Conservation (phyloP, 2,797 vertebrate species). For the Eulemur rubriventer region DNA sequence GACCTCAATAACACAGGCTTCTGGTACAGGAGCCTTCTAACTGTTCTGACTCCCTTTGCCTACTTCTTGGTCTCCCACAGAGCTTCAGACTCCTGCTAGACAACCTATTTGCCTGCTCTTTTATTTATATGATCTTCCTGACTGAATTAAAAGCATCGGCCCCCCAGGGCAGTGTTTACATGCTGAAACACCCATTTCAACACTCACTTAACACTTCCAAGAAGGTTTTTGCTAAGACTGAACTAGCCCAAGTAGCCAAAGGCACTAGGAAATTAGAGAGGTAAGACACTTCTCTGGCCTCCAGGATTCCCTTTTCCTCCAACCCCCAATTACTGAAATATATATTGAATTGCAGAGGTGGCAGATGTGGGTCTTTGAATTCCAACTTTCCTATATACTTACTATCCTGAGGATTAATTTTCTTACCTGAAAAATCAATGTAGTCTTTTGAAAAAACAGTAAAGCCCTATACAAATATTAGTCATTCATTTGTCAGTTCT, state of each 20-base stretch:
- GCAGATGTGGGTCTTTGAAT: conserved; percentile 6
- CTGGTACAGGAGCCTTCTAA: neutral
- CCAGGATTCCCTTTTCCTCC: neutral
- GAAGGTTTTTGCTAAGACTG: conserved; percentile 42
- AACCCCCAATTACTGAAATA: neutral
- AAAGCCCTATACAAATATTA: neutral
- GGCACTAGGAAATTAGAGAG: neutral
- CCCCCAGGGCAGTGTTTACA: neutral
- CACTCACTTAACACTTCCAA: conserved; percentile 44
- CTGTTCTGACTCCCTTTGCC: neutral
- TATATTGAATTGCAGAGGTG: neutral
- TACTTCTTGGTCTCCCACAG: neutral
- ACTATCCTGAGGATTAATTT: conserved; percentile 38
- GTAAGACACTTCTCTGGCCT: neutral
- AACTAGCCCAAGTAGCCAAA: conserved; percentile 4
- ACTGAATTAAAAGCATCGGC: conserved; percentile 3
- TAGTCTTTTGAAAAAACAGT: conserved; percentile 17
- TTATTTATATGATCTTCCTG: conserved; percentile 6
- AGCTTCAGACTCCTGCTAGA: neutral
- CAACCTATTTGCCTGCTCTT: neutral
- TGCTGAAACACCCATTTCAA: conserved; percentile 22
- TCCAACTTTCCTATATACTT: neutral
- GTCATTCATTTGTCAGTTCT: conserved; percentile 10
- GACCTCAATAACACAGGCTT: neutral
- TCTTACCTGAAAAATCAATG: conserved; percentile 45